A percentile compares a stretch with the other conserved stretches of the same genome.
Conservation (phyloP, 2,113 vertebrate species). For the Ceyx margarethae region DNA sequence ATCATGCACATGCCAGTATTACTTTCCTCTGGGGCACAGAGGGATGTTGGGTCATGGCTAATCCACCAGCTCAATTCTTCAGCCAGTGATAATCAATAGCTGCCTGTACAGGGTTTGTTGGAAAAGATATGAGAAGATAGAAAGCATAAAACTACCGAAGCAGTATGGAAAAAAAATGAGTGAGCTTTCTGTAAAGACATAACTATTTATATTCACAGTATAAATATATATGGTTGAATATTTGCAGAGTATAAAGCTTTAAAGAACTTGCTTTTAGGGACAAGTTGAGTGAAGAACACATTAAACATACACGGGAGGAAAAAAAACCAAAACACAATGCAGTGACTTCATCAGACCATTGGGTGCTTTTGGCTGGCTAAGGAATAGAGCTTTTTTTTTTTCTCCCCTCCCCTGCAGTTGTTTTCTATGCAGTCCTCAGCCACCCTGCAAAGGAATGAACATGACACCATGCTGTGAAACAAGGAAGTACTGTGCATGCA, state of each 20-base stretch:
- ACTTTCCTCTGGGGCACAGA: not conserved
- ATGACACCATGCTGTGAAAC: conserved; percentile 59
- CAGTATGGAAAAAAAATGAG: not conserved
- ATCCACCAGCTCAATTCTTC: not conserved
- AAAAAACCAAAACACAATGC: not conserved
- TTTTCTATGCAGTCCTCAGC: conserved; percentile 62
- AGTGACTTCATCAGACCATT: conserved; percentile 53
- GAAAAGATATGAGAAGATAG: not conserved
- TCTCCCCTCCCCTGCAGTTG: conserved; percentile 29
- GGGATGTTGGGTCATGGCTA: not conserved
- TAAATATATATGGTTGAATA: not conserved
- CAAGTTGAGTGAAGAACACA: not conserved
- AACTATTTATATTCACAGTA: not conserved
- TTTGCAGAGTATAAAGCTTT: not conserved
- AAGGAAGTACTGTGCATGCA: conserved; percentile 38
- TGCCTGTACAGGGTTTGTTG: not conserved
- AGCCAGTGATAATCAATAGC: not conserved
- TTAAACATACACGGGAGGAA: not conserved
- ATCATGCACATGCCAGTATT: not conserved
- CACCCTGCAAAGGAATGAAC: conserved; percentile 65
- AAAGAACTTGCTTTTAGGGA: not conserved
- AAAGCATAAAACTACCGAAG: not conserved
- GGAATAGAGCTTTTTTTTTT: not conserved
- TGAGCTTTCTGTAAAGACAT: not conserved
- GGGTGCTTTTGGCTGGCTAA: conserved; percentile 18